Percentiles rank a stretch among this genome's conserved stretches.
Evolutionary conservation across 2,797 vertebrate species (phyloP).

Genomic region (Graptemys geographica): DNA sequence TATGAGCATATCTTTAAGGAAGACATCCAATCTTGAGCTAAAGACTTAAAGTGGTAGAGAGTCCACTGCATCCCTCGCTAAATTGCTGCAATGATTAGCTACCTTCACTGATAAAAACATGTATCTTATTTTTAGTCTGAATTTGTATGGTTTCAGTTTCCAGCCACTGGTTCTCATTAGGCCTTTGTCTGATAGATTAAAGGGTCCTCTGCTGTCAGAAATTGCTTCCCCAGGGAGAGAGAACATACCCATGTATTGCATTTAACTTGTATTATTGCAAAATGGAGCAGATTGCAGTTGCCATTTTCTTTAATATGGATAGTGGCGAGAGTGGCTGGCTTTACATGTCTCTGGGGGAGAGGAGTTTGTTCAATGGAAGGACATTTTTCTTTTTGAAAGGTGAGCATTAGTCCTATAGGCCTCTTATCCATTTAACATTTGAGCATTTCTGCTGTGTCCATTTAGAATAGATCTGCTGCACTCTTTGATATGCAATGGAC

Average conservation of each 20-base stretch:
- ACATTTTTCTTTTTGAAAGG: not conserved
- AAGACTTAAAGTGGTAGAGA: not conserved
- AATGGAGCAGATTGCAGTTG: conserved; percentile 21
- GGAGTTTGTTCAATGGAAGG: not conserved
- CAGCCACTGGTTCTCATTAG: not conserved
- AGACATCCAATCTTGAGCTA: not conserved
- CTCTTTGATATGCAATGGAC: not conserved
- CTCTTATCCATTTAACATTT: not conserved
- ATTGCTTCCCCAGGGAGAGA: not conserved
- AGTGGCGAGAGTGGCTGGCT: not conserved
- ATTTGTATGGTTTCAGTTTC: not conserved
- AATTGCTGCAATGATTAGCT: not conserved
- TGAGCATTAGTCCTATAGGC: not conserved
- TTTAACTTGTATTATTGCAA: conserved; percentile 40
- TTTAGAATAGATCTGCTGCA: rapidly evolving
- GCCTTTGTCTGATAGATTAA: not conserved
- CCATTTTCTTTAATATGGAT: not conserved
- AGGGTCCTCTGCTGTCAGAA: not conserved
- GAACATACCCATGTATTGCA: not conserved
- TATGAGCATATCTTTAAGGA: not conserved
- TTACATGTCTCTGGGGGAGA: not conserved
- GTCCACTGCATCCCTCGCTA: not conserved
- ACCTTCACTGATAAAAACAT: not conserved
- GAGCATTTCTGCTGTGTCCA: not conserved
- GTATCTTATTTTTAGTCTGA: not conserved